phyloP scores from a whole-genome alignment of 64 coral and sea anemone genomes.

The Platygyra sinensis region DNA sequence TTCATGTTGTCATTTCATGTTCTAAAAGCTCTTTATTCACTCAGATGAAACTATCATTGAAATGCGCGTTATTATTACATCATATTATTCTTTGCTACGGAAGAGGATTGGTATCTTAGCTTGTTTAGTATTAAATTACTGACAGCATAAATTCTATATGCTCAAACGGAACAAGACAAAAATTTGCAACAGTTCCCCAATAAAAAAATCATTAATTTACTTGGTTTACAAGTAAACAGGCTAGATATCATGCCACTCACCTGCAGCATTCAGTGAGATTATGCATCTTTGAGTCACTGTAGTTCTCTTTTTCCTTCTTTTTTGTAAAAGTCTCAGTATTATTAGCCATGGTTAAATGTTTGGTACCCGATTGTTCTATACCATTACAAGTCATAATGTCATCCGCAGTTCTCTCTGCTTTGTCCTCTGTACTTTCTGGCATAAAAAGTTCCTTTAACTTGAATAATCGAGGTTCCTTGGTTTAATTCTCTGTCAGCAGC shows the following conservation, averaged over 20 bases:
- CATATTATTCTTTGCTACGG: too few relatives aligned
- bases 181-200: too few relatives aligned
- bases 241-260: neutral
- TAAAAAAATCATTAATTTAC: too few relatives aligned
- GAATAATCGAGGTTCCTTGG: neutral
- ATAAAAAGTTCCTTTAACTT: neutral
- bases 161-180: too few relatives aligned
- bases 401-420: neutral
- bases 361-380: neutral
- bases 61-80: too few relatives aligned
- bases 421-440: neutral
- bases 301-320: slow-evolving; percentile 17
- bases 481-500: neutral
- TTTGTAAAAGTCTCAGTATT: neutral
- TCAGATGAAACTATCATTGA: too few relatives aligned
- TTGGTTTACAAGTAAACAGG: too few relatives aligned
- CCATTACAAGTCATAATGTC: slow-evolving; percentile 1
- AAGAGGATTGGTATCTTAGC: too few relatives aligned
- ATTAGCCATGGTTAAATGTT: neutral
- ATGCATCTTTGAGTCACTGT: slow-evolving; percentile 26
- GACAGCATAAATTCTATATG: too few relatives aligned
- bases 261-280: slow-evolving; percentile 47
- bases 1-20: too few relatives aligned
- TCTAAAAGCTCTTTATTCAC: too few relatives aligned
- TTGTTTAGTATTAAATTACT: too few relatives aligned